Conservation (phyloP, 2,797 vertebrate genomes). For the Echeneis naucrates region DNA sequence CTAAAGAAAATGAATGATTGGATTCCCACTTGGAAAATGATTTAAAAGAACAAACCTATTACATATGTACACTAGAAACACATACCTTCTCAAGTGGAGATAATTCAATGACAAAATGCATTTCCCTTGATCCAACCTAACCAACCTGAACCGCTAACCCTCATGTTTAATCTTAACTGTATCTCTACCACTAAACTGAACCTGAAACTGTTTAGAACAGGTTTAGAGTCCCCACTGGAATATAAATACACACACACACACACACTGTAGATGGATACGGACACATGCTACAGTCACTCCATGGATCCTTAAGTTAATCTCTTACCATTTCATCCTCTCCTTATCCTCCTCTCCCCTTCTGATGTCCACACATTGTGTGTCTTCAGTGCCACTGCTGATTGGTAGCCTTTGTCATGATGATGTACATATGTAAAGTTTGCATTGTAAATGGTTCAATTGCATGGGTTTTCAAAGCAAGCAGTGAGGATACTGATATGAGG, state of each 20-base stretch:
- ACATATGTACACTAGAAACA: slow-evolving; percentile 11
- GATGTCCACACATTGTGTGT: slow-evolving; percentile 31
- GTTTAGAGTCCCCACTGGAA: too few species aligned
- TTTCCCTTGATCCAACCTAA: too few species aligned
- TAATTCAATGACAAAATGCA: too few species aligned
- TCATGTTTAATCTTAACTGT: too few species aligned
- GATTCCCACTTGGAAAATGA: background rate
- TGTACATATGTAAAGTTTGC: slow-evolving; percentile 85
- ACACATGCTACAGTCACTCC: slow-evolving; percentile 13
- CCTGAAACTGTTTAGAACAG: too few species aligned
- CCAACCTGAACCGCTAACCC: too few species aligned
- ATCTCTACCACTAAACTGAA: too few species aligned
- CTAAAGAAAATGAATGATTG: slow-evolving; percentile 13
- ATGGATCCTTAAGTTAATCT: slow-evolving; percentile 25
- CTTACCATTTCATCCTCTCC: slow-evolving; percentile 19
- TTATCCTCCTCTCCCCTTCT: slow-evolving; percentile 22
- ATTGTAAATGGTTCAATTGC: slow-evolving; percentile 82
- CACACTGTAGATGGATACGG: background rate
- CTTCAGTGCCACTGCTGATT: slow-evolving; percentile 58
- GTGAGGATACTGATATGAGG: slow-evolving; percentile 79
- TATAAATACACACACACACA: background rate
- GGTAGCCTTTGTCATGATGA: slow-evolving; percentile 48
- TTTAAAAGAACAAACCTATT: background rate
- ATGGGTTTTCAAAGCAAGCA: slow-evolving; percentile 85
- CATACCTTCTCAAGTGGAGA: background rate